Conservation (phyloP, 2,797 vertebrate genomes). For the Enteromius fasciolatus region DNA sequence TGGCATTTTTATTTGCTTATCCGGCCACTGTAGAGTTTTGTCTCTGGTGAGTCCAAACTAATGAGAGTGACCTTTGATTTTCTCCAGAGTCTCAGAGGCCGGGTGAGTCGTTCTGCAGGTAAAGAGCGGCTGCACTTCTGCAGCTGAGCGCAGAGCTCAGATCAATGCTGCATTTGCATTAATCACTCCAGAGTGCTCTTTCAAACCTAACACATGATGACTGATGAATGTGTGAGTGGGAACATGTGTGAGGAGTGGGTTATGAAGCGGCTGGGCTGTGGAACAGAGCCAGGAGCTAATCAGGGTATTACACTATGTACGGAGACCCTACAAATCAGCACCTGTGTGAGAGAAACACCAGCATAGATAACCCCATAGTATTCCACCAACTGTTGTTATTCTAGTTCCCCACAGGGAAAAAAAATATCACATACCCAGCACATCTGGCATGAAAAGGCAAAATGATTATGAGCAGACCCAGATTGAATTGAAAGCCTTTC, state of each 20-base stretch:
- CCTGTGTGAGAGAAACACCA: slow-evolving; percentile 15
- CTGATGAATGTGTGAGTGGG: slow-evolving; percentile 58
- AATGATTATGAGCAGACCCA: neutral
- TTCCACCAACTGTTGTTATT: slow-evolving; percentile 1
- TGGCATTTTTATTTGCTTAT: neutral
- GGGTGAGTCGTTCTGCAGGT: slow-evolving; percentile 24
- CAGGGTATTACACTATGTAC: slow-evolving; percentile 6
- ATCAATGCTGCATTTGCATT: slow-evolving; percentile 58
- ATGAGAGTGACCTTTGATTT: slow-evolving; percentile 60
- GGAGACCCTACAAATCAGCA: slow-evolving; percentile 19
- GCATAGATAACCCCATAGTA: slow-evolving; percentile 7
- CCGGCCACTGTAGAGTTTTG: slow-evolving; percentile 14
- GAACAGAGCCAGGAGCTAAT: slow-evolving; percentile 47
- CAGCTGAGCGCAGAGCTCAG: slow-evolving; percentile 33
- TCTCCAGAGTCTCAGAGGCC: neutral
- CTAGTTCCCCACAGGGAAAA: neutral
- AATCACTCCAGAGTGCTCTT: slow-evolving; percentile 50
- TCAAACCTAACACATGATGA: slow-evolving; percentile 47
- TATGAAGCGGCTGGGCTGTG: slow-evolving; percentile 31
- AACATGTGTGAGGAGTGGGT: slow-evolving; percentile 56
- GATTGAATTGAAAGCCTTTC: neutral
- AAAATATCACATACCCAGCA: neutral
- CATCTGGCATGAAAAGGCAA: slow-evolving; percentile 1
- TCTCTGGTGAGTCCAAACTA: slow-evolving; percentile 43
- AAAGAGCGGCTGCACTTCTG: slow-evolving; percentile 16